A percentile compares a stretch with the other conserved stretches of the same genome.
Conservation (phyloP, 2,797 vertebrate species). For the Pelodytes ibericus region DNA sequence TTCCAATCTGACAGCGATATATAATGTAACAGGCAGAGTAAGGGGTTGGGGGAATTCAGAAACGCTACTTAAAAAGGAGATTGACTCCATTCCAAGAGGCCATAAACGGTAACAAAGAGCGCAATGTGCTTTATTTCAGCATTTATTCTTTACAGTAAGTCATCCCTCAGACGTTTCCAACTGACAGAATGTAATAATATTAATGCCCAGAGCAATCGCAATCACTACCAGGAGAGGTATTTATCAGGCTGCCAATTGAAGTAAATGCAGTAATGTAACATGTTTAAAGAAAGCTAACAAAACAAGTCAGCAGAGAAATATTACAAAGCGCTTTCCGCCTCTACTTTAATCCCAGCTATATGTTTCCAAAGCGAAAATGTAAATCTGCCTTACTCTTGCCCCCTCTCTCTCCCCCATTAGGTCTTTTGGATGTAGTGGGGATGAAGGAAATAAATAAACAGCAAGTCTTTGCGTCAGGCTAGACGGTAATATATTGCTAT, state of each 20-base stretch:
- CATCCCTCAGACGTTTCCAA: conserved; percentile 88
- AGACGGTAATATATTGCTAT: too few species aligned
- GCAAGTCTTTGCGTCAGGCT: neutral
- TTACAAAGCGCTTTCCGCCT: conserved; percentile 72
- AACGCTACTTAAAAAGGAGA: conserved; percentile 84
- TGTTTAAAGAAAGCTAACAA: conserved; percentile 86
- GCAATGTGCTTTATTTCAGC: conserved; percentile 86
- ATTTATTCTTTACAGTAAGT: conserved; percentile 94
- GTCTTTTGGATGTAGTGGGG: conserved; percentile 40
- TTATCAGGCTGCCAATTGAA: conserved; percentile 95
- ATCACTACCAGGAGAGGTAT: conserved; percentile 88
- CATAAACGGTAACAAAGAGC: conserved; percentile 83
- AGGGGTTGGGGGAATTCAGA: conserved; percentile 79
- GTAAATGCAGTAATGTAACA: conserved; percentile 87
- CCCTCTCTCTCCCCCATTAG: neutral
- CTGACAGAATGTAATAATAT: conserved; percentile 90
- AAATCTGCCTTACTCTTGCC: conserved; percentile 65
- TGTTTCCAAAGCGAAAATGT: conserved; percentile 77
- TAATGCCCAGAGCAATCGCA: conserved; percentile 88
- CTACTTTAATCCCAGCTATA: conserved; percentile 73
- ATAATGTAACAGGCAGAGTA: conserved; percentile 75
- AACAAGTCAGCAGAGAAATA: conserved; percentile 85
- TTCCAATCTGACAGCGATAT: conserved; percentile 82
- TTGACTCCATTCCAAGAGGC: conserved; percentile 83
- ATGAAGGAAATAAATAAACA: conserved; percentile 23